Conservation (phyloP, 2,797 vertebrate genomes). For the Myotis vivesi region DNA sequence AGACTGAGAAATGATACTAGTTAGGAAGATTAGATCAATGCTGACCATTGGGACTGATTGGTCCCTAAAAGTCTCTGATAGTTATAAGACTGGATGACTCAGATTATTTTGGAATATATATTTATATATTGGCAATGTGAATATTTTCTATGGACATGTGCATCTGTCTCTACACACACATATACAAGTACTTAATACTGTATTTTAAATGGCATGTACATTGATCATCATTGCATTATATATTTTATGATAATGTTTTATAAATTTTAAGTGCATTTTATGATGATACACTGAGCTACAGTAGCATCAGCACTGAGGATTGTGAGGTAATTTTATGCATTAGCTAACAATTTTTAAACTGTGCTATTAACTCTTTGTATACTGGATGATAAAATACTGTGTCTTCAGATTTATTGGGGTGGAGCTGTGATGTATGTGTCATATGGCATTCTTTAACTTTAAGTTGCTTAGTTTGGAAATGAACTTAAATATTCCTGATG, state of each 20-base stretch:
- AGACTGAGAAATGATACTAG: neutral
- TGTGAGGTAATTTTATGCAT: neutral
- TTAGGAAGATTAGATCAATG: neutral
- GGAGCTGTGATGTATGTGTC: neutral
- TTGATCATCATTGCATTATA: neutral
- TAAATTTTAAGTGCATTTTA: neutral
- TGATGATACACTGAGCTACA: neutral
- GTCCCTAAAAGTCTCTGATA: neutral
- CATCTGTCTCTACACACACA: neutral
- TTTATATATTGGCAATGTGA: neutral
- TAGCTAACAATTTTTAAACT: neutral
- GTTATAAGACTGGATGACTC: neutral
- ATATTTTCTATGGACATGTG: neutral
- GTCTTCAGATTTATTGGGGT: neutral
- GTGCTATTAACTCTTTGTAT: neutral
- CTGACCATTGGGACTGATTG: neutral
- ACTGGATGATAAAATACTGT: neutral
- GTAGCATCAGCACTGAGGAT: neutral
- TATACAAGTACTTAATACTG: neutral
- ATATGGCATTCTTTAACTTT: neutral
- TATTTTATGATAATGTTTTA: neutral
- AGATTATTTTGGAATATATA: neutral
- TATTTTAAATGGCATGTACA: neutral
- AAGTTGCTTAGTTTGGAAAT: neutral
- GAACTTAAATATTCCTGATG: slow-evolving; percentile 10